phyloP scores from a whole-genome alignment of 2,888 invertebrate species.

The Galerucella calmariensis region DNA sequence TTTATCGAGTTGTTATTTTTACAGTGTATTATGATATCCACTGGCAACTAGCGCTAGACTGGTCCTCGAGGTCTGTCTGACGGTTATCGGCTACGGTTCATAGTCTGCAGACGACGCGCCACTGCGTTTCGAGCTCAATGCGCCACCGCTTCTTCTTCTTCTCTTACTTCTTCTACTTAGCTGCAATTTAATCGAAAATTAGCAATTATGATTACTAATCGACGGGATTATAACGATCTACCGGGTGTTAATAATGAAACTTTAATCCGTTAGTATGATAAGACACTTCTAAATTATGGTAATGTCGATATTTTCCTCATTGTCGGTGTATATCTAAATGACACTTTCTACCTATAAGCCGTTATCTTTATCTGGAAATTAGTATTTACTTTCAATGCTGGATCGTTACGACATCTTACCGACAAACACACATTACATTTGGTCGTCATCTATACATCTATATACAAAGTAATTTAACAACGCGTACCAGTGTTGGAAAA shows the following conservation, averaged over 20 bases:
- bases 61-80: constrained; percentile 27
- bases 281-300: background rate
- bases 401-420: no score
- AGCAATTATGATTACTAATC: constrained; percentile 32
- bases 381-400: no score
- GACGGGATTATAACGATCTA: constrained; percentile 29
- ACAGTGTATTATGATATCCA: constrained; percentile 12
- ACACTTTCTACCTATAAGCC: background rate
- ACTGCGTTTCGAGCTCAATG: constrained; percentile 24
- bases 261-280: background rate
- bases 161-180: constrained; percentile 21
- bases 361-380: no score
- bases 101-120: constrained; percentile 29
- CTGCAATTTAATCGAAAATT: constrained; percentile 29
- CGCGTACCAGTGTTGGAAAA: no score
- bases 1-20: background rate
- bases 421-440: no score
- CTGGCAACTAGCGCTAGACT: constrained; percentile 27
- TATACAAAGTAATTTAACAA: no score
- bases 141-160: constrained; percentile 17
- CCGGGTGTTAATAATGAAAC: constrained; percentile 12
- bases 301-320: background rate
- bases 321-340: background rate
- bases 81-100: constrained; percentile 30
- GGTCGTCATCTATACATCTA: no score